Evolutionary conservation across 2,888 invertebrate genomes (phyloP).

Genomic region (Ctenicera cuprea): DNA sequence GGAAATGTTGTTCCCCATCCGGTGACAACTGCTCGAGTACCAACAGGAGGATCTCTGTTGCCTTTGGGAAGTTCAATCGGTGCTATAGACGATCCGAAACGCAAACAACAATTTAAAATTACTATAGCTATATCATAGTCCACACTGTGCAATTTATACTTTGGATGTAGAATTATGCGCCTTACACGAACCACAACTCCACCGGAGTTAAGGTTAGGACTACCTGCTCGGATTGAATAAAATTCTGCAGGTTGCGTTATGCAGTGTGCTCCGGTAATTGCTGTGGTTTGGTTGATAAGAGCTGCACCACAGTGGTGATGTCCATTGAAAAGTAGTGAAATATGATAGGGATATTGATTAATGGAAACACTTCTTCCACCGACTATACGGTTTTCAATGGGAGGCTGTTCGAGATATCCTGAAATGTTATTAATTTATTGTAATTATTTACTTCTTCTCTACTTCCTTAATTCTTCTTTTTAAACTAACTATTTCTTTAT

Average conservation of each 20-base stretch:
- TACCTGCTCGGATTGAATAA: constrained; percentile 27
- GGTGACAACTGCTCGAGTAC: constrained; percentile 16
- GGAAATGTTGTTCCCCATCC: constrained; percentile 35
- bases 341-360: constrained; percentile 24
- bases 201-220: constrained; percentile 1
- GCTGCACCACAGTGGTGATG: constrained; percentile 21
- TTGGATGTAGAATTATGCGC: constrained; percentile 17
- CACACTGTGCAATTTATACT: neutral
- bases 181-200: neutral
- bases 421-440: constrained; percentile 2
- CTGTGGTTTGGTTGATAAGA: constrained; percentile 9
- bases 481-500: too few species aligned
- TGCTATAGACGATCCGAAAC: neutral
- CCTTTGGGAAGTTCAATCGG: constrained; percentile 13
- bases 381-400: constrained; percentile 20
- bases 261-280: constrained; percentile 30
- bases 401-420: neutral
- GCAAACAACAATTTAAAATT: constrained; percentile 5
- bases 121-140: constrained; percentile 36
- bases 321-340: constrained; percentile 12
- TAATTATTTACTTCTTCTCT: too few species aligned
- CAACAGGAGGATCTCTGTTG: neutral
- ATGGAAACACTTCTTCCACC: constrained; percentile 17
- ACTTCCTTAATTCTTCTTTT: too few species aligned
- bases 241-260: neutral